Base-by-base conservation (phyloP, 2,113 vertebrate genomes). In the Etia nguti region DNA sequence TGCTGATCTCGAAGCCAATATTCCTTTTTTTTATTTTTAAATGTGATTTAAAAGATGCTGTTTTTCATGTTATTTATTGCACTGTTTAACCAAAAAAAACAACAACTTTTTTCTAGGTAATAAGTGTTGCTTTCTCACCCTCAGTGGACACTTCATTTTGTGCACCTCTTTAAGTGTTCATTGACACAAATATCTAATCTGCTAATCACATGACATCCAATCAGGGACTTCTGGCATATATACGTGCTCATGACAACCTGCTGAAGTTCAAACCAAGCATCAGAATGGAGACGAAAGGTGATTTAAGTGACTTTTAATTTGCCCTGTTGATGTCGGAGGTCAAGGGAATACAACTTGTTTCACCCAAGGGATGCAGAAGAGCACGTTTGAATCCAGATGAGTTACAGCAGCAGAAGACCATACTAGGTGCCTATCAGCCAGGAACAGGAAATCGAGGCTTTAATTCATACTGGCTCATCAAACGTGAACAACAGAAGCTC, bases 11-110 rank as follows among this genome's bases (percentile, higher is more conserved):
- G 62, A 41, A 68, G 1, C 62, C 34, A 41, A 22, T 65, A 5
- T 65, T 65, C 1, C 0, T 10, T 20, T 15, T 15, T 55, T 3
- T 9, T 3, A 24, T 18, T 31, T 34, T 20, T 4, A 62, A 62
- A 12, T 2, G 10, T 0, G 1, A 36, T 38, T n/a, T 0, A 38
- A 65, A 65, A 65, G 1, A 36, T 65, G 31, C n/a, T 4, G 10
- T 38, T 65, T 36, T 4, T 65, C 60, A 65, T 5, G 60, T 65
- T 65, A 36, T 65, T 36, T 65, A 65, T 36, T 65, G 60, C 60
- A 65, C 31, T 65, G 60, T 65, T 65, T 34, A 65, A 65, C 60
- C 18, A 31, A 10, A n/a, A 36, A n/a, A 31, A 31, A 31, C 6
- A 31, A 31, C 4, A 31, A 31, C 29, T 29, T 29, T 4, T 29